Conservation (phyloP, 2,888 invertebrate genomes). For the Automeris io region DNA sequence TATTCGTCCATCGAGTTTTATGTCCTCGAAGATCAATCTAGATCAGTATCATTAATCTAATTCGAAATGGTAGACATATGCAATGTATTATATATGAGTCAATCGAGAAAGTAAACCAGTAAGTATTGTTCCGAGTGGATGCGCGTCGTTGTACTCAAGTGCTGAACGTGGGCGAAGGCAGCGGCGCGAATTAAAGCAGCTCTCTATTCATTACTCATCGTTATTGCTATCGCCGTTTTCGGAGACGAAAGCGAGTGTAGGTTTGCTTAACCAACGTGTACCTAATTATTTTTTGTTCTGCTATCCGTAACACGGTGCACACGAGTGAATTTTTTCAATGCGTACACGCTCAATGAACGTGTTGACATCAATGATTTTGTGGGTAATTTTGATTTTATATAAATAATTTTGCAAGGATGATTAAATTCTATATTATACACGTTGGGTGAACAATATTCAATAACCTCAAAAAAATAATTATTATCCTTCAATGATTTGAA, state of each 20-base stretch:
- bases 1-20: conserved; percentile 26
- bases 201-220: conserved; percentile 77
- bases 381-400: neutral
- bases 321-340: conserved; percentile 45
- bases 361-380: conserved; percentile 16
- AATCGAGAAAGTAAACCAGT: conserved; percentile 76
- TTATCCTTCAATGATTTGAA: neutral
- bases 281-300: conserved; percentile 24
- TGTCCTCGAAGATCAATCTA: conserved; percentile 43
- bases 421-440: neutral
- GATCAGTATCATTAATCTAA: conserved; percentile 61
- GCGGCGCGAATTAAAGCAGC: conserved; percentile 72
- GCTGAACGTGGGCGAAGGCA: conserved; percentile 57
- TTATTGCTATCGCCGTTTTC: conserved; percentile 71
- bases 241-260: conserved; percentile 72
- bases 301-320: conserved; percentile 27
- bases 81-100: conserved; percentile 71
- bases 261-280: conserved; percentile 39
- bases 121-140: conserved; percentile 76
- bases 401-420: neutral
- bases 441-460: neutral
- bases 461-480: neutral
- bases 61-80: conserved; percentile 60
- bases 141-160: conserved; percentile 57
- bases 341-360: conserved; percentile 43